A percentile compares a stretch with the other conserved stretches of the same genome.
Evolutionary conservation across 2,888 invertebrate genomes (phyloP).

Genomic region (Scaptomyza flava): DNA sequence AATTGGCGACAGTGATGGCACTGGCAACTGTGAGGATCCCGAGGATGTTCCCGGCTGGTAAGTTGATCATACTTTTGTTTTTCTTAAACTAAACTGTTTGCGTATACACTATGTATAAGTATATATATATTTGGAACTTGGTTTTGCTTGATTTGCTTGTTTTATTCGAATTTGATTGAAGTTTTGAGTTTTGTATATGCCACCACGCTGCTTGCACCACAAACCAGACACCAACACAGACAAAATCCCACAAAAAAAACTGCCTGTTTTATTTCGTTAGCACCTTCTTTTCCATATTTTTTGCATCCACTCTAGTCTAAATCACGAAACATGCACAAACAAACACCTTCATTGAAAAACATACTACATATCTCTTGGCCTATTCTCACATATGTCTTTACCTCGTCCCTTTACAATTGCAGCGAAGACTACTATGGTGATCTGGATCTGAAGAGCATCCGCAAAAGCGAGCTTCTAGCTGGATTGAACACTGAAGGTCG

Average conservation of each 20-base stretch:
- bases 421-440: slow-evolving; percentile 99
- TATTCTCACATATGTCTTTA: slow-evolving; percentile 74
- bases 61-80: slow-evolving; percentile 84
- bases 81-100: neutral
- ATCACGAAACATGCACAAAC: slow-evolving; percentile 33
- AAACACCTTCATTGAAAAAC: slow-evolving; percentile 7
- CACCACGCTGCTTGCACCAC: slow-evolving; percentile 60
- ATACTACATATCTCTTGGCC: slow-evolving; percentile 81
- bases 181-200: slow-evolving; percentile 24
- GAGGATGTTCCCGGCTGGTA: slow-evolving; percentile 98
- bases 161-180: slow-evolving; percentile 22
- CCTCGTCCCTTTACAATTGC: slow-evolving; percentile 85
- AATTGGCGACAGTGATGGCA: slow-evolving; percentile 95
- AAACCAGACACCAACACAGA: slow-evolving; percentile 15
- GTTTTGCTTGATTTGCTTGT: slow-evolving; percentile 59
- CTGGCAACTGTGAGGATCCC: slow-evolving; percentile 97
- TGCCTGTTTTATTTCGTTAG: slow-evolving; percentile 11
- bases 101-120: slow-evolving; percentile 9
- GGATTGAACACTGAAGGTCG: slow-evolving; percentile 86
- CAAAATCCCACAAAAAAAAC: slow-evolving; percentile 4
- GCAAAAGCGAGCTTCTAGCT: slow-evolving; percentile 95
- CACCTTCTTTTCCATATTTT: slow-evolving; percentile 16
- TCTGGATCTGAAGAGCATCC: slow-evolving; percentile 96
- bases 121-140: slow-evolving; percentile 45
- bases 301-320: slow-evolving; percentile 25